Conservation (phyloP, 2,113 vertebrate genomes). For the Danio rerio region GRCz12tu NC_133176.1:20206501-20207000, state of each 20-base stretch:
- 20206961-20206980: no score
- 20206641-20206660: neutral
- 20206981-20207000: no score
- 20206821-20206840: slow-evolving; percentile 65
- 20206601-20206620: neutral
- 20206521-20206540: neutral
- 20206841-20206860: neutral
- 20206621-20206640: neutral
- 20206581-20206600: neutral
- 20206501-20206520: neutral
- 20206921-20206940: no score
- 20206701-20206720: slow-evolving; percentile 83
- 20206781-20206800: slow-evolving; percentile 49
- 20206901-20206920: neutral
- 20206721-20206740: slow-evolving; percentile 74
- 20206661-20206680: neutral
- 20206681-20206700: neutral
- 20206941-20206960: no score
- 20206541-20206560: neutral
- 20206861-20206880: neutral
- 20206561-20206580: neutral
- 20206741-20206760: slow-evolving; percentile 35
- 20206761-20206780: slow-evolving; percentile 12
- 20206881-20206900: slow-evolving; percentile 20
- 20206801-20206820: slow-evolving; percentile 63